Base-by-base conservation (phyloP, 1,140 invertebrate species). In the Trichoplusia ni region DNA sequence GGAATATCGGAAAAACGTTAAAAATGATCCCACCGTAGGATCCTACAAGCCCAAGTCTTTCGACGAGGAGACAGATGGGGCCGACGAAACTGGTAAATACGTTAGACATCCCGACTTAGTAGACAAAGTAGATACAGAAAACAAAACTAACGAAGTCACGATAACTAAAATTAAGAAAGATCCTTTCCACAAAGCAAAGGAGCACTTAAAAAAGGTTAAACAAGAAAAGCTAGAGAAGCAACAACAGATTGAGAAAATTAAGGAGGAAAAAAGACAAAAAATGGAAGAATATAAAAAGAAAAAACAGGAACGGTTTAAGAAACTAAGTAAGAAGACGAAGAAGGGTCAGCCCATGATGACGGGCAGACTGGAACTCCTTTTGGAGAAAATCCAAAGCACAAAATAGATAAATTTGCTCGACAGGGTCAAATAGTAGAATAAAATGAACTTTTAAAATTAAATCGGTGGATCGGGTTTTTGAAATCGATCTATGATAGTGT, bases 291-390 rank as follows among this genome's bases (percentile, higher is more conserved):
- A 95, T 65, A 94, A 93, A 66, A 90, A 93, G 68, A 93, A 93
- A 33, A 95, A 94, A 77, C 86, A 92, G 7, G 90, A 93, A 27
- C 93, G 92, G 49, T 94, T 92, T 63, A 95, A 94, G 79, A 93
- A 93, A 65, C 82, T 96, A 16, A 93, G 92, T 21, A 94, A 93
- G 73, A 95, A 94, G 79, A 96, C 93, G 1, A 94, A 92, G 64
- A 95, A 93, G 80, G 95, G 95, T 6, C 95, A 96, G 77, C 95
- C 95, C 2, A 87, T 96, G 0, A 96, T 96, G 95, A 95, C 93
- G 63, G 93, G 93, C 21, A 91, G 95, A 75, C 88, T 96, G 69
- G 93, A 96, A 81, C 75, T 95, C 66, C 81, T 96, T 25, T 83
- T 95, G n/a, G 93, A 95, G 70, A 94, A 95, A 80, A 89, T 94